phyloP scores from a whole-genome alignment of 2,797 vertebrate genomes.

The Hafferia zeledoni region DNA sequence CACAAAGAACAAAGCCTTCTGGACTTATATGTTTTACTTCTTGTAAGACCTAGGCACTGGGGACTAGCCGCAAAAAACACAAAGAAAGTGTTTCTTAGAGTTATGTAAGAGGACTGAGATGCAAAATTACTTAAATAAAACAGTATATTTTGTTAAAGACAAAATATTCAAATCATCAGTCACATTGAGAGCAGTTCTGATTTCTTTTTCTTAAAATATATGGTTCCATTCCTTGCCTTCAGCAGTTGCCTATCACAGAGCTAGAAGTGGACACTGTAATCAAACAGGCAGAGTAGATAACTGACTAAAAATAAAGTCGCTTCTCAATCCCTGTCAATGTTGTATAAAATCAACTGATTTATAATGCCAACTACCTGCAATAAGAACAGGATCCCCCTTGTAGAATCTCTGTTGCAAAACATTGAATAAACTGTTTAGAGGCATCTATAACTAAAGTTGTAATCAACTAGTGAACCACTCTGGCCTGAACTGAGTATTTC shows the following conservation, averaged over 20 bases:
- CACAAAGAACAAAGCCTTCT: neutral
- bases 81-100: neutral
- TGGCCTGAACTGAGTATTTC: neutral
- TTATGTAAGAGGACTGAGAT: neutral
- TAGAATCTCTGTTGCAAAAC: neutral
- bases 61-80: neutral
- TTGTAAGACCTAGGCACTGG: neutral
- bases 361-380: neutral
- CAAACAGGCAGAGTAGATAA: neutral
- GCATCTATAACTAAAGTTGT: neutral
- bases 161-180: neutral
- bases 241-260: neutral
- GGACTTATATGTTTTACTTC: neutral
- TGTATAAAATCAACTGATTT: neutral
- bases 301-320: neutral
- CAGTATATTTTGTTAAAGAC: neutral
- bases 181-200: neutral
- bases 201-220: neutral
- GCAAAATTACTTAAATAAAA: neutral
- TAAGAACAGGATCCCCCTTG: neutral
- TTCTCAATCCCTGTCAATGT: neutral
- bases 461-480: neutral
- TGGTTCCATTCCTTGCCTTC: neutral
- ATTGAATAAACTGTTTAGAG: neutral
- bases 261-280: neutral